Evolutionary conservation across 2,113 vertebrate species (phyloP), one percentile per base, ranked within the genome.

Genomic region (Dolichallabes microphthalmus): DNA sequence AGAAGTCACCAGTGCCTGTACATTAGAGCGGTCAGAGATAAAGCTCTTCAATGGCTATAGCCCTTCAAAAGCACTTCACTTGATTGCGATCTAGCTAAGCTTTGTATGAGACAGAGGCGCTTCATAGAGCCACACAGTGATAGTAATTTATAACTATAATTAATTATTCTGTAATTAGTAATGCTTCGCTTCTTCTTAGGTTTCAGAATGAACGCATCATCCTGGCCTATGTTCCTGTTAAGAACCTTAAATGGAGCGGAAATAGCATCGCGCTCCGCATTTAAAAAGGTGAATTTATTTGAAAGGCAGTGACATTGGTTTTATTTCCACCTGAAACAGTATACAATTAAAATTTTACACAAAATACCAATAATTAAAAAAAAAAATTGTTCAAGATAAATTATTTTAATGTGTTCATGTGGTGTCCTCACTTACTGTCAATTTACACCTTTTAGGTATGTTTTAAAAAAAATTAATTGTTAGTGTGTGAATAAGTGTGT

Each of bases 161-260:
- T 12, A 19, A 55, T 78, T 2, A 30, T 19, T 17, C 8, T 76
- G 74, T 55, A 53, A 53, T 53, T 27, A 30, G 10, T 81, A 6
- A 25, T 60, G 64, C 58, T 80, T 12, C 53, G 7, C 30, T 25
- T 45, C 9, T 11, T 35, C 19, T 58, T 27, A 99, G 98, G 98
- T 6, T 99, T 97, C 91, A 94, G 96, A 87, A 98, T 98, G 98
- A 98, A 96, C 82, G 95, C 95, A 0, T 98, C 96, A 1, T 98
- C 98, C 8, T 99, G 98, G 98, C 98, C 98, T 66, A 96, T 97
- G 96, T 99, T 99, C 89, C 95, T 99, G 11, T 88, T 98, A 88
- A 94, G 95, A 92, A 98, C 97, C 68, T 91, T 99, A 88, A 98
- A 93, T 87, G 96, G 96, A 93, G 97, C 97, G 86, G 97, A 98